These are phyloP conservation scores for Protonemura montana DNA, from an alignment of 2,888 invertebrate species.

Conservation along the genomic window DNA sequence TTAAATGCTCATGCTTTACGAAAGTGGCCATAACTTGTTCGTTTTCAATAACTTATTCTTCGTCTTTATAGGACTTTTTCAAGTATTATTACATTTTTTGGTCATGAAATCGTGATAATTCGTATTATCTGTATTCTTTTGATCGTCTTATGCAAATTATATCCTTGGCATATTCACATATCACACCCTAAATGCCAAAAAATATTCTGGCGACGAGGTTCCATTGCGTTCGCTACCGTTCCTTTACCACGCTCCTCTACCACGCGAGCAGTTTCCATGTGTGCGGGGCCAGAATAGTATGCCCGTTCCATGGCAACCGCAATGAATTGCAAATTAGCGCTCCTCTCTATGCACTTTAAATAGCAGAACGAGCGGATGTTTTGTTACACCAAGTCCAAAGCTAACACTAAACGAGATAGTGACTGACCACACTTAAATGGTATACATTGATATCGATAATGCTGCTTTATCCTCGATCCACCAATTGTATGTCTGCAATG, in stretches of 20 bases:
- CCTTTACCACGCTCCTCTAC: not conserved
- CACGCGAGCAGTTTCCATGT: not conserved
- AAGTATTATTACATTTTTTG: too few relatives aligned
- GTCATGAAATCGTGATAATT: too few relatives aligned
- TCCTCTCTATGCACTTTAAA: not conserved
- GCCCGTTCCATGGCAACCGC: not conserved
- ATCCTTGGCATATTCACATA: too few relatives aligned
- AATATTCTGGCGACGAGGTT: not conserved
- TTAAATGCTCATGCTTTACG: too few relatives aligned
- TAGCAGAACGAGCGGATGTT: not conserved
- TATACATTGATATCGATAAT: not conserved
- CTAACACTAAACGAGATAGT: not conserved
- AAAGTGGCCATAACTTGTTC: too few relatives aligned
- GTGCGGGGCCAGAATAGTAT: not conserved
- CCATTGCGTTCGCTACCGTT: not conserved
- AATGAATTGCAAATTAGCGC: conserved; percentile 35
- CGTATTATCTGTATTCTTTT: too few relatives aligned
- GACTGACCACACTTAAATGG: not conserved
- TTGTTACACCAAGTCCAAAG: conserved; percentile 21
- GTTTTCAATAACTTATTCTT: too few relatives aligned
- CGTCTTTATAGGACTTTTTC: too few relatives aligned
- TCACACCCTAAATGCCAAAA: too few relatives aligned
- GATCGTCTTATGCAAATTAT: too few relatives aligned
- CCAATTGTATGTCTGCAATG: too few relatives aligned
- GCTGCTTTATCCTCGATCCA: not conserved